Base-by-base conservation (phyloP, 2,888 invertebrate genomes). In the Melieria picta region DNA sequence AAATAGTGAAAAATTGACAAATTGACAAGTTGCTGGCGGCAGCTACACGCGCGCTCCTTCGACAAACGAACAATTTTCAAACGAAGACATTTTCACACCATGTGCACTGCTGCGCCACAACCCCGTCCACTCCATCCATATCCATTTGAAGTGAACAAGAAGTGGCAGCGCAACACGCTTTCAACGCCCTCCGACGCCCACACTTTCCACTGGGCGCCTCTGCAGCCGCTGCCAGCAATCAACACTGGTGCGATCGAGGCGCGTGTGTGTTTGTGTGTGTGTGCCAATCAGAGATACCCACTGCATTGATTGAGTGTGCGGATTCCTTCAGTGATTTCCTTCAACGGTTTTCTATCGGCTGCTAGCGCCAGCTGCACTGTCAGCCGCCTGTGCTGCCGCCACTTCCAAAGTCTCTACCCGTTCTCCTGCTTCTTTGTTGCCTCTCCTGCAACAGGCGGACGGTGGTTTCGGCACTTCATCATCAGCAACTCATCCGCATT, bases 61-160 rank as follows among this genome's bases (percentile, higher is more conserved):
- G 64, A 62, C 55, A 62, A 61, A 56, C 47, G 55, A 47, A 63
- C 62, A 81, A 80, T 83, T 84, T 82, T 30, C 30, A 30, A 82
- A 83, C 83, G 80, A 78, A 78, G 79, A 83, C 83, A 84, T 76
- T 76, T 74, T 76, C 69, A 67, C 67, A 61, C 67, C 67, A 60
- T 67, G 67, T n/a, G 10, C 16, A 62, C 48, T 7, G 47, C 47
- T 16, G 11, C 16, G 57, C 30, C 30, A 58, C 16, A 42, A 52
- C 43, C 42, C 50, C 48, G 5, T 45, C 50, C 60, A 10, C 50
- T n/a, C 11, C 60, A 61, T 48, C 52, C 67, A 67, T 60, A 61
- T 61, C 45, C 61, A 52, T 67, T 43, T 52, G 67, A 60, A 67
- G 67, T 67, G 60, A 67, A 67, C 52, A 60, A 60, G 67, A 61